Base-by-base conservation (phyloP, 2,113 vertebrate species). In the Thunnus thynnus region DNA sequence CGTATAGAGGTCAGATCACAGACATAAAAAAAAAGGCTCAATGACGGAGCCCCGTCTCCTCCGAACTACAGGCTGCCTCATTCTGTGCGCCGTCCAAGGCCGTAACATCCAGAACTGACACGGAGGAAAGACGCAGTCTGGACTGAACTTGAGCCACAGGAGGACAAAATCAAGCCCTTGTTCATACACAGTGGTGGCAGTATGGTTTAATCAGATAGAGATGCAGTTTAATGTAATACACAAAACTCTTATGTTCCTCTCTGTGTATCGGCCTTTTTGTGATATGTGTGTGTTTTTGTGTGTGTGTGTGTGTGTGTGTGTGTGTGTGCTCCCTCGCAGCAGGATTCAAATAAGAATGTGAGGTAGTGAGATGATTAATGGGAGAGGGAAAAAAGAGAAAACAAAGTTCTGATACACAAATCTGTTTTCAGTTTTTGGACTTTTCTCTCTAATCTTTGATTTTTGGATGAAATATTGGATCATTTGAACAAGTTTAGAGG, bases 181-280 rank as follows among this genome's bases (percentile, higher is more conserved):
- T 72, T 82, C 57, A 22, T 16, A 46, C 52, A 79, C 65, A 67
- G 55, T 69, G 78, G 82, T 5, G 62, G 76, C 56, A 70, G 61
- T 50, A 12, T 52, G 47, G 5, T 22, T 46, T 74, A 86, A 86
- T 83, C 66, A 44, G 78, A 85, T 82, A 74, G 64, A 57, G 77
- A 69, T 67, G 67, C 41, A 30, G 50, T 72, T 88, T 57, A 80
- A 79, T 55, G 60, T 54, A 25, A 62, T 17, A 71, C 55, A 84
- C 76, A 68, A 13, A 58, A 55, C 27, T 18, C 11, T n/a, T 7
- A 50, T 67, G 64, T 54, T 64, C 17, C 25, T 64, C 20, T 68
- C 30, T 55, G 71, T 75, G 76, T 44, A 51, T 58, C 55, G 17
- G 2, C 6, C 44, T 76, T 50, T 80, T 14, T 11, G 57, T 7